Conservation (phyloP, 2,797 vertebrate species). For the Micromesistius poutassou region DNA sequence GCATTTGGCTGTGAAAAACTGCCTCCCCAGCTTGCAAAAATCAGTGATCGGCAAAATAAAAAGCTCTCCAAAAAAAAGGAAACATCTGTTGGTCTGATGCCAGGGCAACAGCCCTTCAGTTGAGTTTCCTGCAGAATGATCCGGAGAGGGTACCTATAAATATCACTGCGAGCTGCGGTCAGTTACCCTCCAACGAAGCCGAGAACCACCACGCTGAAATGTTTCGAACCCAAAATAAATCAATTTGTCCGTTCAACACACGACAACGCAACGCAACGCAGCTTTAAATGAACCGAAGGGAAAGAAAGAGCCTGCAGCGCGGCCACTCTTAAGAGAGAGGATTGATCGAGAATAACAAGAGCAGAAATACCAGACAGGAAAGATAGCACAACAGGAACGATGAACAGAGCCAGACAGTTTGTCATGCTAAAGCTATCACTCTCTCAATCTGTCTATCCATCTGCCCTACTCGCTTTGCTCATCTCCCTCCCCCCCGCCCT, state of each 20-base stretch:
- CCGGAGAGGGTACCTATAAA: background rate
- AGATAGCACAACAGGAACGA: conserved; percentile 3
- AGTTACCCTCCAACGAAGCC: background rate
- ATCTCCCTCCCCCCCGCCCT: conserved; percentile 22
- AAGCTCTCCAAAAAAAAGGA: background rate
- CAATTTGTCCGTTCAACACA: background rate
- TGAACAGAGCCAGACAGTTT: conserved; percentile 35
- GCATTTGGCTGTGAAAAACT: background rate
- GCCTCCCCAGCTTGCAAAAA: background rate
- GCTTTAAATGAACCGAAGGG: background rate
- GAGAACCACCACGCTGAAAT: background rate
- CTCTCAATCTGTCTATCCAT: conserved; percentile 57
- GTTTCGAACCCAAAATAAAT: background rate
- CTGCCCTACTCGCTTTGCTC: conserved; percentile 36
- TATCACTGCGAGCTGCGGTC: background rate
- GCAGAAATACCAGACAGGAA: conserved; percentile 6
- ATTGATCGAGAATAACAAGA: conserved; percentile 25
- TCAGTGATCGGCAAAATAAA: background rate
- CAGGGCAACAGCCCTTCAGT: background rate
- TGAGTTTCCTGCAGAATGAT: background rate
- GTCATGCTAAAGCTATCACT: conserved; percentile 56
- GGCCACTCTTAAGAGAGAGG: conserved; percentile 32
- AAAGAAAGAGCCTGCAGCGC: background rate
- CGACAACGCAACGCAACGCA: background rate
- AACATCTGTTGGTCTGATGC: background rate